A percentile compares a stretch with the other conserved stretches of the same genome.
Conservation (phyloP, 2,797 vertebrate genomes). For the Threskiornis aethiopicus region DNA sequence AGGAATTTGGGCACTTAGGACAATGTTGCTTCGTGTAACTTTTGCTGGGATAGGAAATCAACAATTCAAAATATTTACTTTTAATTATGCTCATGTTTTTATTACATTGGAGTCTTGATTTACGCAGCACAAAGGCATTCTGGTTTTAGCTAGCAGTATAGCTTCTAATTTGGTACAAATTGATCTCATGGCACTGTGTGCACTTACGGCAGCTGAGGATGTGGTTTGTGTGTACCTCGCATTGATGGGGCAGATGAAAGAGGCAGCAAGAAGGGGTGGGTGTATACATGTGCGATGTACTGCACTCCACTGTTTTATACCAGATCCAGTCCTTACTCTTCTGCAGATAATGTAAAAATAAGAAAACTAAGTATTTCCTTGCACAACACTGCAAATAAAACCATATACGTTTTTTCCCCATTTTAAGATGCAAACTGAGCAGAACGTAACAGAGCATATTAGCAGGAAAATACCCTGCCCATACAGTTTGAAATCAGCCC, state of each 20-base stretch:
- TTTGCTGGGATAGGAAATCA: not conserved
- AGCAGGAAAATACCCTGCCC: not conserved
- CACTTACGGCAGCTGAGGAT: not conserved
- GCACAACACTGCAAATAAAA: not conserved
- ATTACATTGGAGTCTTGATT: not conserved
- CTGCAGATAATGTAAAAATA: not conserved
- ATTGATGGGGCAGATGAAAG: not conserved
- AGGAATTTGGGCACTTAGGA: not conserved
- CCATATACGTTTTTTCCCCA: accelerated
- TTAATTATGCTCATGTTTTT: not conserved
- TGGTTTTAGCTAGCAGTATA: not conserved
- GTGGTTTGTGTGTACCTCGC: not conserved
- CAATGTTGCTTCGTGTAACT: not conserved
- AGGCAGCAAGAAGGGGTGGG: not conserved
- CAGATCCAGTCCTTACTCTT: not conserved
- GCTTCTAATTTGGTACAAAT: not conserved
- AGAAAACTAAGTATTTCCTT: not conserved
- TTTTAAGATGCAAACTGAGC: not conserved
- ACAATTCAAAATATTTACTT: conserved; percentile 4
- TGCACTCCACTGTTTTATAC: not conserved
- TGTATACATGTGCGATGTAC: not conserved
- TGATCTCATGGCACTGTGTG: not conserved
- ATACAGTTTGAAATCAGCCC: not conserved
- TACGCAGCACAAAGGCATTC: not conserved
- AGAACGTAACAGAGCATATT: not conserved